Base-by-base conservation (phyloP, 2,797 vertebrate genomes). In the Buceros bicornis region DNA sequence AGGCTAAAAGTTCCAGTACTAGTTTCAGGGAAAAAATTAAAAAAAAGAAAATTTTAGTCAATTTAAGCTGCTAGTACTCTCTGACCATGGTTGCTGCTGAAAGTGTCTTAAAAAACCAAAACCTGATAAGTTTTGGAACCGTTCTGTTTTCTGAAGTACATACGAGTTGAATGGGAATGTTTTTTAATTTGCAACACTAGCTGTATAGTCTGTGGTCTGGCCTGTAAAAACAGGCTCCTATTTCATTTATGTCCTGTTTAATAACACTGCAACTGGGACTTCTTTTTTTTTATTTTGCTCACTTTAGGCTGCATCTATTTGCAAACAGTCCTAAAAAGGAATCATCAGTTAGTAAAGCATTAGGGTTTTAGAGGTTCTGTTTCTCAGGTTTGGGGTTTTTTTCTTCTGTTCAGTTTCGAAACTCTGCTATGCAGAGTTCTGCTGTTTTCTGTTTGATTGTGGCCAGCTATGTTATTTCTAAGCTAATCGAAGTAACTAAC, bases 301-400 rank as follows among this genome's bases (percentile, higher is more conserved):
- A 33, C 28, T 70, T 82, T 61, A 73, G 65, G 17, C 47, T 76
- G 71, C 3, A 2, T 60, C 14, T 56, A 77, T 74, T 87, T 83
- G 24, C 66, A 66, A 18, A 17, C 10, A 50, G 4, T 45, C n/a
- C 22, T 77, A 91, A 92, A 91, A 96, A 97, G 89, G 56, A 97
- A 67, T 91, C 29, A 57, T 93, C 77, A 95, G 35, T 93, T 95
- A 97, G 78, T 95, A 82, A 96, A 94, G 79, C 78, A 93, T 90
- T 67, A 89, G 90, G n/a, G 16, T 24, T 29, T 70, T 88, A 45
- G 48, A 64, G 45, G 56, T 48, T 48, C 48, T 48, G 19, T 48
- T 48, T 48, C 48, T 48, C 20, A 22, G 19, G 19, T 22, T 48
- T 48, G 48, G 48, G 19, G 19, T 48, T 48, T 48, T 48, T 24